These are phyloP conservation scores for Pyrocoelia pectoralis DNA, from an alignment of 2,888 invertebrate species.

Conservation along the genomic window DNA sequence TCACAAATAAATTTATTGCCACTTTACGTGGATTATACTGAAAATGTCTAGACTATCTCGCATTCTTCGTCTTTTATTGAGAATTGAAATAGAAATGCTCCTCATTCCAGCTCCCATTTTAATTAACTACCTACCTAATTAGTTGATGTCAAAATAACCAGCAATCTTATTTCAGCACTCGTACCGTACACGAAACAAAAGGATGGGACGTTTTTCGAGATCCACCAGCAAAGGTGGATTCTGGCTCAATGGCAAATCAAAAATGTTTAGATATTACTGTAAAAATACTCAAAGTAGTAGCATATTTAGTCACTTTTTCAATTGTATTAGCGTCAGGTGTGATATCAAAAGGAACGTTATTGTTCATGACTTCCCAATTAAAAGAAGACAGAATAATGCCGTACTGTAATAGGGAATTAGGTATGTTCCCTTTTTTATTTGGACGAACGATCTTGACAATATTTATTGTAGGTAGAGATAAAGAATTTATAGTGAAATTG, in stretches of 20 bases:
- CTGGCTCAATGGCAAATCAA: constrained; percentile 88
- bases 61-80: no score
- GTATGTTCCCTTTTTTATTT: constrained; percentile 59
- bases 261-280: constrained; percentile 86
- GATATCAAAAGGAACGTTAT: constrained; percentile 85
- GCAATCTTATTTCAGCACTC: constrained; percentile 70
- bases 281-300: constrained; percentile 82
- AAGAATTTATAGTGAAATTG: constrained; percentile 81
- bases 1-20: neutral
- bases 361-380: constrained; percentile 93
- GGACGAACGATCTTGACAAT: neutral
- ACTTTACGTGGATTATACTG: no score
- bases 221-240: constrained; percentile 88
- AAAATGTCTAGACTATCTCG: no score
- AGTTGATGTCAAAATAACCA: no score
- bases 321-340: constrained; percentile 87
- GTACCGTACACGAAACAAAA: constrained; percentile 87
- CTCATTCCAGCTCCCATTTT: no score
- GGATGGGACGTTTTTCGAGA: constrained; percentile 97
- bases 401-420: constrained; percentile 87
- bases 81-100: no score
- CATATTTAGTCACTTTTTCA: constrained; percentile 85
- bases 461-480: constrained; percentile 77
- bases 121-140: no score
- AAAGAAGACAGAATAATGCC: constrained; percentile 77